These are phyloP conservation scores for Protobothrops mucrosquamatus DNA, from an alignment of 2,113 vertebrate genomes.

Conservation along the genomic window DNA sequence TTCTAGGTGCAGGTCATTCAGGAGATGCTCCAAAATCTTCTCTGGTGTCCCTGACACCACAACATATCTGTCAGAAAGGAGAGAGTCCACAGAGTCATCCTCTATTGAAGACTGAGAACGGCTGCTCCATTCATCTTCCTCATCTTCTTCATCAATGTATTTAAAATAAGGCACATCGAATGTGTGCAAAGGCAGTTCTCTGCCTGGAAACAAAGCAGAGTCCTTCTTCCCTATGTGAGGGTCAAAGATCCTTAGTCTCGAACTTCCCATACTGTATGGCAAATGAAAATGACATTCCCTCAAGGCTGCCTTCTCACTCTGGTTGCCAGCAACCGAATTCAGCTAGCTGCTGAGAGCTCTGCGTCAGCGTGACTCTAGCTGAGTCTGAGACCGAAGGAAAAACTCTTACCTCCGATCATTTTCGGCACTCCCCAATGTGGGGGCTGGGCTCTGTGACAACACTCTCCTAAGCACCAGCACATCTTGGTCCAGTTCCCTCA, in stretches of 20 bases:
- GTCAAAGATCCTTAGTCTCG: slow-evolving; percentile 75
- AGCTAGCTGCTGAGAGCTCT: slow-evolving; percentile 69
- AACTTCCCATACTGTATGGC: slow-evolving; percentile 79
- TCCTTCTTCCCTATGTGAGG: slow-evolving; percentile 73
- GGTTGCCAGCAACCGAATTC: slow-evolving; percentile 65
- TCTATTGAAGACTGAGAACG: slow-evolving; percentile 91
- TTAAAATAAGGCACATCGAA: slow-evolving; percentile 98
- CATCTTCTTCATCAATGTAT: slow-evolving; percentile 94
- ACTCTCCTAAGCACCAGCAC: slow-evolving; percentile 87
- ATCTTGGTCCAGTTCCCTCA: slow-evolving; percentile 79
- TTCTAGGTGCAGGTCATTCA: slow-evolving; percentile 86
- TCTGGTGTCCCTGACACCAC: slow-evolving; percentile 91
- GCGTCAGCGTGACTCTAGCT: slow-evolving; percentile 63
- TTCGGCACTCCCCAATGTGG: slow-evolving; percentile 69
- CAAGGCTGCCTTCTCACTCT: slow-evolving; percentile 60
- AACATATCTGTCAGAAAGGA: slow-evolving; percentile 91
- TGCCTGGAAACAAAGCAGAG: slow-evolving; percentile 71
- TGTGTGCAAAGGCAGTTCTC: slow-evolving; percentile 81
- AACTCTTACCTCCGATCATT: slow-evolving; percentile 72
- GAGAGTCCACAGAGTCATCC: slow-evolving; percentile 85
- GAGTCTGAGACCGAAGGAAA: slow-evolving; percentile 46
- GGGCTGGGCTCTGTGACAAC: slow-evolving; percentile 81
- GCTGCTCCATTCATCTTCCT: slow-evolving; percentile 88
- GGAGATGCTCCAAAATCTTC: slow-evolving; percentile 93
- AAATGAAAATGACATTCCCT: slow-evolving; percentile 68